Evolutionary conservation across 2,113 vertebrate species (phyloP), one percentile per base, ranked within the genome.

Genomic region (Trochalopteron elliotii): DNA sequence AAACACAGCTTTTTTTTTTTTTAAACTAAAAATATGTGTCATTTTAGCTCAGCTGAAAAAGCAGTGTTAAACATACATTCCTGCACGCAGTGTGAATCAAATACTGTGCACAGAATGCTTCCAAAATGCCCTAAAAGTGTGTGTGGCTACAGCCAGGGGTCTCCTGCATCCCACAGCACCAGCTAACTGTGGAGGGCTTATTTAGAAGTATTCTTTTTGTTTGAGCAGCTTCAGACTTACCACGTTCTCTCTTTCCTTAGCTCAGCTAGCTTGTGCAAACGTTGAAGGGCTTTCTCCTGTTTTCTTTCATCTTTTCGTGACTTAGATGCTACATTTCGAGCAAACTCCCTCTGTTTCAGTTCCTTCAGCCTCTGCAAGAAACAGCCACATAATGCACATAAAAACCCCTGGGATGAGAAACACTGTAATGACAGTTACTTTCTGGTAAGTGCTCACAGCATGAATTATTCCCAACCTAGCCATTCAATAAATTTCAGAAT

Each of bases 311-410:
- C 99, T 95, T 98, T 98, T 53, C 98, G 98, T 77, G 98, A 98
- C 96, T 99, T 99, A 74, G 98, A 99, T 71, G 98, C 98, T 94
- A 99, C 96, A 37, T 99, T 99, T 92, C 99, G 96, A 95, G 98
- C 98, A 93, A 99, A 99, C 96, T 99, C 99, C 94, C 99, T 98
- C 96, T 99, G 99, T 63, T 99, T 99, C 97, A 99, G 97, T 82
- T 99, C 99, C 97, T 99, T 99, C 90, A 99, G 98, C 21, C 99
- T 98, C 99, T 99, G 96, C 78, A 95, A 92, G 93, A 94, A 84
- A 96, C 16, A 94, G 63, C 12, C 75, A 96, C 30, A 96, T 44
- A 94, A 83, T 30, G 44, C 47, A 94, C 15, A 52, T 31, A 88
- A 90, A 64, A 96, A 21, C 3, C 5, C 23, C 33, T 50, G 64